These are phyloP conservation scores for Eumaeus atala DNA, from an alignment of 1,140 invertebrate genomes.

Conservation along the genomic window DNA sequence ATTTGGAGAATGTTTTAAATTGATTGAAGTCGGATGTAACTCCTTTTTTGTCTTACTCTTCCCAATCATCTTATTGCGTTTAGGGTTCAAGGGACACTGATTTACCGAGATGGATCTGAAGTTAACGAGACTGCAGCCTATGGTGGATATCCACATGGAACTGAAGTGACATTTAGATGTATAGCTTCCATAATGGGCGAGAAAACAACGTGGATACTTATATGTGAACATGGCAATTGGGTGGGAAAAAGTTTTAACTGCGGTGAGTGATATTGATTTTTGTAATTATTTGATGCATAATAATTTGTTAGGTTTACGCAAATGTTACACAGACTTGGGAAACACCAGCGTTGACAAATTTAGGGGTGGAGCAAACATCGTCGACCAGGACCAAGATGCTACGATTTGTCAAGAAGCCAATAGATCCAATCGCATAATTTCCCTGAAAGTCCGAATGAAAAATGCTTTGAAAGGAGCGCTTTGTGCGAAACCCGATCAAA, in stretches of 20 bases:
- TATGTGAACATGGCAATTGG: constrained; percentile 89
- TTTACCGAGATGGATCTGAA: constrained; percentile 77
- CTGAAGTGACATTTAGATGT: constrained; percentile 87
- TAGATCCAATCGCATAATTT: too few relatives aligned
- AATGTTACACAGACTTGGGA: too few relatives aligned
- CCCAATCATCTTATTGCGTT: constrained; percentile 22
- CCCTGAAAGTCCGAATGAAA: too few relatives aligned
- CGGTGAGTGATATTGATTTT: constrained; percentile 37
- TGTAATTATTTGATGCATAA: constrained; percentile 1
- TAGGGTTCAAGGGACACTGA: constrained; percentile 80
- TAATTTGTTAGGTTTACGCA: too few relatives aligned
- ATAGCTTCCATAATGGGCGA: constrained; percentile 85
- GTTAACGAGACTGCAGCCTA: constrained; percentile 52
- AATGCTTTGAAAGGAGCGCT: too few relatives aligned
- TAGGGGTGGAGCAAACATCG: too few relatives aligned
- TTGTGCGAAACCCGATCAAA: too few relatives aligned
- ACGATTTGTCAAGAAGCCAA: too few relatives aligned
- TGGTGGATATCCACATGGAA: constrained; percentile 82
- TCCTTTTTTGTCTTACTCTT: constrained; percentile 20
- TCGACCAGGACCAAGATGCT: too few relatives aligned
- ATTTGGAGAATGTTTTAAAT: constrained; percentile 17
- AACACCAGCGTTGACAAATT: too few relatives aligned
- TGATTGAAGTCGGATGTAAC: neutral
- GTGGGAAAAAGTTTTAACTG: constrained; percentile 84
- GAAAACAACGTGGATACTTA: constrained; percentile 86